Evolutionary conservation across 1,140 invertebrate genomes (phyloP).

Genomic region (Bombus polaris): DNA sequence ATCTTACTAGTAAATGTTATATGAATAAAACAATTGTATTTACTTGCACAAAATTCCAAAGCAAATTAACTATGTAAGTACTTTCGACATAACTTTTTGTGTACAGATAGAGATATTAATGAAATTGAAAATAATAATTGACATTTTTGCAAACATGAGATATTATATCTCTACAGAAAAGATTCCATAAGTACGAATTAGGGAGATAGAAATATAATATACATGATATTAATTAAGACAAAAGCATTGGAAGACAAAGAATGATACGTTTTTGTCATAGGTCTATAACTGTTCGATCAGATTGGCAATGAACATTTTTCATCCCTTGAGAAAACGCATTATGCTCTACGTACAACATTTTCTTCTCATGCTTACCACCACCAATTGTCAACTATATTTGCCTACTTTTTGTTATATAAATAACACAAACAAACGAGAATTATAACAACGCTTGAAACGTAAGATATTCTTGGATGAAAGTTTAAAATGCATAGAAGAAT

Average conservation of each 20-base stretch:
- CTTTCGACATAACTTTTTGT: slow-evolving; percentile 2
- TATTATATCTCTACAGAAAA: background rate
- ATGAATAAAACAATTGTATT: slow-evolving; percentile 27
- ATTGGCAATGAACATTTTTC: background rate
- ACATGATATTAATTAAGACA: background rate
- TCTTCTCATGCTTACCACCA: slow-evolving; percentile 54
- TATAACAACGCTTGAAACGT: slow-evolving; percentile 16
- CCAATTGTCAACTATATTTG: slow-evolving; percentile 34
- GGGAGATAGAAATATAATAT: slow-evolving; percentile 2
- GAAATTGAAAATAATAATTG: slow-evolving; percentile 22
- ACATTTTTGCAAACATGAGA: slow-evolving; percentile 4
- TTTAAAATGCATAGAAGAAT: slow-evolving; percentile 21
- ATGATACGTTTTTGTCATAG: background rate
- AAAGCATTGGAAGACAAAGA: slow-evolving; percentile 18
- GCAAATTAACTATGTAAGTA: slow-evolving; percentile 15
- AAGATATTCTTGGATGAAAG: slow-evolving; percentile 14
- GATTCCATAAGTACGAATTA: slow-evolving; percentile 17
- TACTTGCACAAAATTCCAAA: slow-evolving; percentile 21
- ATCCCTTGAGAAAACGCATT: background rate
- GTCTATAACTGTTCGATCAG: background rate
- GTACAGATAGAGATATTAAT: slow-evolving; percentile 1
- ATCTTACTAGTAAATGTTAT: slow-evolving; percentile 45
- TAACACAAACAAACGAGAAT: slow-evolving; percentile 34
- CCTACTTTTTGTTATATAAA: slow-evolving; percentile 15
- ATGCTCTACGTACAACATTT: background rate